Conservation (phyloP, 1,140 invertebrate genomes). For the Ostrea denselamellosa region DNA sequence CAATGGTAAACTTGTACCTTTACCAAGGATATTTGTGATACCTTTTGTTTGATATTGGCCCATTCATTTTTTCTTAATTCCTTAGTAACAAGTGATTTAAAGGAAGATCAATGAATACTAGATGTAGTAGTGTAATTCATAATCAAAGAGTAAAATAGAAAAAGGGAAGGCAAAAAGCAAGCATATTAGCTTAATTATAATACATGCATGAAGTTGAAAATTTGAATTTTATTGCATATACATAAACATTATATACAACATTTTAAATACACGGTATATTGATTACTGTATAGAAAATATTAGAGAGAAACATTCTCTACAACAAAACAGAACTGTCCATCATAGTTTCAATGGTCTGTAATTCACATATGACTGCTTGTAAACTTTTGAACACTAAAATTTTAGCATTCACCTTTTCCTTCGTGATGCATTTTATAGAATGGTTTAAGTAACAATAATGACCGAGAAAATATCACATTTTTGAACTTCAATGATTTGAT, state of each 20-base stretch:
- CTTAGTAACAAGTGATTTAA: too few species aligned
- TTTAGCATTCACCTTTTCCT: not conserved
- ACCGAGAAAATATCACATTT: not conserved
- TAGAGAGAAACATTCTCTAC: not conserved
- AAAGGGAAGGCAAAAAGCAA: too few species aligned
- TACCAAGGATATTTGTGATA: too few species aligned
- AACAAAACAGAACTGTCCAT: not conserved
- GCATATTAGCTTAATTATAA: too few species aligned
- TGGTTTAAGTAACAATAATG: conserved; percentile 3
- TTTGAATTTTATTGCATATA: conserved; percentile 23
- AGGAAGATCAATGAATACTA: too few species aligned
- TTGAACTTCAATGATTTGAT: conserved; percentile 46
- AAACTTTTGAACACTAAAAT: conserved; percentile 8
- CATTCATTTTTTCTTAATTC: too few species aligned
- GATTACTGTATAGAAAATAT: not conserved
- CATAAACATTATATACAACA: conserved; percentile 15
- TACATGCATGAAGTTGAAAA: not conserved
- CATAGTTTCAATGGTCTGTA: not conserved
- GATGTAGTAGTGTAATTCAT: too few species aligned
- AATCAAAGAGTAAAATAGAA: too few species aligned
- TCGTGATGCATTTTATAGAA: not conserved
- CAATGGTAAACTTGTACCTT: too few species aligned
- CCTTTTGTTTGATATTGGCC: too few species aligned
- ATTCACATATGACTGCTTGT: not conserved
- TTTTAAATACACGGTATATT: conserved; percentile 4